Base-by-base conservation (phyloP, 2,113 vertebrate genomes). In the Ictalurus furcatus region DNA sequence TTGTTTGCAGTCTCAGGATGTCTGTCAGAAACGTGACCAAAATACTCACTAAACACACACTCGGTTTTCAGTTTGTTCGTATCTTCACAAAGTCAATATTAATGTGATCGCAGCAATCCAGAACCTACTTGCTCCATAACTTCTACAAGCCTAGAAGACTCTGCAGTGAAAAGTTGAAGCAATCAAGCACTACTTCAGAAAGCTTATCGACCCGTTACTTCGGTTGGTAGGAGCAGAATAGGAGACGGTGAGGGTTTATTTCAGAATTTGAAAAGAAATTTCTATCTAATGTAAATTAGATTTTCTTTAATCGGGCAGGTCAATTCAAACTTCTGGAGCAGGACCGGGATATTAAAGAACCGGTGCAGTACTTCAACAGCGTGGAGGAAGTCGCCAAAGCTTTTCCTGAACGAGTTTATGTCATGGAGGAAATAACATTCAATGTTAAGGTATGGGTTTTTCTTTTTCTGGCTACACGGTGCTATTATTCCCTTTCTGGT, bases 321-420 rank as follows among this genome's bases (percentile, higher is more conserved):
- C 98, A 99, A 93, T 99, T 99, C 95, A 99, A 99, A 96, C 95
- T 99, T 90, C 96, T 99, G 95, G 98, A 99, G 95, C 98, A 99
- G 95, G 98, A 99, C 95, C 95, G 98, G 94, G 98, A 99, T 94
- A 97, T 99, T 94, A 99, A 98, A 94, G 98, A 99, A 92, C 98
- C 98, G 81, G 97, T 99, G 94, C 98, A 98, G 93, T 99, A 99
- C 96, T 99, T 96, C 95, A 99, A 96, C 96, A 99, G 98, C 25
- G 98, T 99, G 96, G 98, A 99, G 95, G 98, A 99, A 94, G 98
- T 99, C 95, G 98, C 98, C 88, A 99, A 99, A 96, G 98, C 98
- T 71, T 99, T 99, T 96, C 98, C 98, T 91, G 98, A 99, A 88
- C 97, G 98, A 88, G 98, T 99, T 71, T 99, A 99, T 91, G 98